Conservation (phyloP, 2,797 vertebrate species). For the Percopsis omiscomaycus region DNA sequence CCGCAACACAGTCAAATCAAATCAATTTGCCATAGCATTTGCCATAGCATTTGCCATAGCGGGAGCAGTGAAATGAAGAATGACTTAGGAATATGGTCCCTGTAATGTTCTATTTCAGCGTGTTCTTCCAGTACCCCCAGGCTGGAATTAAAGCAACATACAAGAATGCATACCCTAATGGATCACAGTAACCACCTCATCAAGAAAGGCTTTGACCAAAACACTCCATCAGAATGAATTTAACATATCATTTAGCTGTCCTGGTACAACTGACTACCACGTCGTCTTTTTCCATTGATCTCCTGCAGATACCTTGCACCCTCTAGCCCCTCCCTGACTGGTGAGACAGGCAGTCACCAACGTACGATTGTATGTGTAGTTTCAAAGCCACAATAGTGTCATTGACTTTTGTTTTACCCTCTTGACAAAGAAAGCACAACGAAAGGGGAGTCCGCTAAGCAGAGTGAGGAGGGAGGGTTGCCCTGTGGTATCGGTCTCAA, state of each 20-base stretch:
- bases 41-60: conserved; percentile 6
- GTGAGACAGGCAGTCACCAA: conserved; percentile 44
- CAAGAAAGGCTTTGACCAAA: conserved; percentile 26
- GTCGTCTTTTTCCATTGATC: conserved; percentile 59
- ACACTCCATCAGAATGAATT: neutral
- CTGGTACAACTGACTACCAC: conserved; percentile 19
- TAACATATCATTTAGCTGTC: conserved; percentile 18
- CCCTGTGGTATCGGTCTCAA: conserved; percentile 35
- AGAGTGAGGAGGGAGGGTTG: conserved; percentile 15
- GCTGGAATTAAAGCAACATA: conserved; percentile 10
- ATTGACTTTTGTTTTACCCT: conserved; percentile 61
- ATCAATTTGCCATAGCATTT: conserved; percentile 34
- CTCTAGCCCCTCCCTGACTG: conserved; percentile 22
- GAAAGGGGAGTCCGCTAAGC: conserved; percentile 30
- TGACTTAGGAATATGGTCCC: conserved; percentile 16
- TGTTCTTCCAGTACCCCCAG: conserved; percentile 15
- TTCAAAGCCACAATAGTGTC: conserved; percentile 58
- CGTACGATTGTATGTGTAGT: conserved; percentile 43
- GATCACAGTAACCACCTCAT: conserved; percentile 13
- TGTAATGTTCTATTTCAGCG: conserved; percentile 3
- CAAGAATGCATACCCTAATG: conserved; percentile 9
- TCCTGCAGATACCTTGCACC: conserved; percentile 42
- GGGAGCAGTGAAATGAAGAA: conserved; percentile 35
- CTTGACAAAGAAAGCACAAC: conserved; percentile 67
- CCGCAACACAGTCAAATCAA: conserved; percentile 34